phyloP scores from a whole-genome alignment of 2,888 invertebrate species.

The Diogma glabrata region DNA sequence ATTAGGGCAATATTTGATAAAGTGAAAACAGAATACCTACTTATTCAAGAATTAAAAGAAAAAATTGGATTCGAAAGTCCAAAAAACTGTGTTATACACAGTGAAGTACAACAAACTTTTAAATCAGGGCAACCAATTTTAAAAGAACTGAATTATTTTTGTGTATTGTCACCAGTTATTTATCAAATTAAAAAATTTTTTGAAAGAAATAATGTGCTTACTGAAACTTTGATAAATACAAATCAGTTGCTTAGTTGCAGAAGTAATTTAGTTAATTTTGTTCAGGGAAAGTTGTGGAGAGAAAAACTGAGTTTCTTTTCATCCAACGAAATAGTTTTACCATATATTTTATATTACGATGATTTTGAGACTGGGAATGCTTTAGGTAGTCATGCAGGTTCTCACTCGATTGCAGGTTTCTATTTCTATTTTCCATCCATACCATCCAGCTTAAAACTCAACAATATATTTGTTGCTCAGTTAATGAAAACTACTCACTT shows the following conservation, averaged over 20 bases:
- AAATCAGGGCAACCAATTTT: background rate
- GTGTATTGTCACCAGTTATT: background rate
- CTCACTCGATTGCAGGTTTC: background rate
- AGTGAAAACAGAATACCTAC: background rate
- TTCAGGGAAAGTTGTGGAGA: background rate
- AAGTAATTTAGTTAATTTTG: background rate
- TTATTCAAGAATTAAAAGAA: conserved; percentile 3
- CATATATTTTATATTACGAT: background rate
- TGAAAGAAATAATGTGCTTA: background rate
- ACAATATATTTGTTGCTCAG: background rate
- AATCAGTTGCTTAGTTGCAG: background rate
- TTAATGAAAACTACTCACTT: background rate
- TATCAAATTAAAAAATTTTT: background rate
- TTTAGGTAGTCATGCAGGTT: background rate
- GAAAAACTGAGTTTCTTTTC: background rate
- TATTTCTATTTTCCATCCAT: background rate
- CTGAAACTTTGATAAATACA: background rate
- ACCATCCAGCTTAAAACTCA: background rate
- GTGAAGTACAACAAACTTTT: background rate
- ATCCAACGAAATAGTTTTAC: background rate
- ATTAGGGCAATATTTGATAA: background rate
- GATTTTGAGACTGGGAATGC: conserved; percentile 1
- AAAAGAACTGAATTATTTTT: background rate
- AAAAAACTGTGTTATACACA: background rate
- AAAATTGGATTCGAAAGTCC: background rate